These are phyloP conservation scores for Engystomops pustulosus DNA, from an alignment of 2,113 vertebrate species.

Conservation along the genomic window DNA sequence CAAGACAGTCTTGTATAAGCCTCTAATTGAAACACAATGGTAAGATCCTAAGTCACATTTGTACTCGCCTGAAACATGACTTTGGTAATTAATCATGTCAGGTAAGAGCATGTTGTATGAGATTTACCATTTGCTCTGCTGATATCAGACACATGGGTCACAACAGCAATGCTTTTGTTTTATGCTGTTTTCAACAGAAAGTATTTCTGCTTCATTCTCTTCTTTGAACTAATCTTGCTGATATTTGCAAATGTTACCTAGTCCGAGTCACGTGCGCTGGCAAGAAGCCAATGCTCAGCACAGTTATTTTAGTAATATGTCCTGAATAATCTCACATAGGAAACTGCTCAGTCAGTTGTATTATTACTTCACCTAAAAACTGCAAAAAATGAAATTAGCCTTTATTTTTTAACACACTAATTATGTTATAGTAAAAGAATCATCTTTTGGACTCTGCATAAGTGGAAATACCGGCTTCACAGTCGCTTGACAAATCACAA, in stretches of 20 bases:
- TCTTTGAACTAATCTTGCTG: slow-evolving; percentile 36
- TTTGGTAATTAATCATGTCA: slow-evolving; percentile 24
- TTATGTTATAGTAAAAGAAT: too few species aligned
- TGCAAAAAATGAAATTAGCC: not conserved
- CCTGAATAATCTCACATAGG: slow-evolving; percentile 21
- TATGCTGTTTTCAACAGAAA: slow-evolving; percentile 33
- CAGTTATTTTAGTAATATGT: slow-evolving; percentile 28
- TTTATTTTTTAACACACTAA: too few species aligned
- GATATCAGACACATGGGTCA: not conserved
- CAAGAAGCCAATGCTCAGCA: not conserved
- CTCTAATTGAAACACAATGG: not conserved
- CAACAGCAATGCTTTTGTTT: not conserved
- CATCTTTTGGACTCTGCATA: too few species aligned
- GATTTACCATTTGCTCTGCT: not conserved
- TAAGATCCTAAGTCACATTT: not conserved
- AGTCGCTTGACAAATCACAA: too few species aligned
- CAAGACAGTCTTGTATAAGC: not conserved
- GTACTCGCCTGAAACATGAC: not conserved
- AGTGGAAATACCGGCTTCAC: too few species aligned
- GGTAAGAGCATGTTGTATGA: not conserved
- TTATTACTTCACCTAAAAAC: slow-evolving; percentile 15
- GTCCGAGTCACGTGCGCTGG: slow-evolving; percentile 5
- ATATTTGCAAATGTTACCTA: slow-evolving; percentile 27
- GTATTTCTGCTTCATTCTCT: slow-evolving; percentile 16
- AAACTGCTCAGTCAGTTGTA: not conserved